Evolutionary conservation across 2,797 vertebrate genomes (phyloP), one percentile per base, ranked within the genome.

Genomic region (Megalops cyprinoides): DNA sequence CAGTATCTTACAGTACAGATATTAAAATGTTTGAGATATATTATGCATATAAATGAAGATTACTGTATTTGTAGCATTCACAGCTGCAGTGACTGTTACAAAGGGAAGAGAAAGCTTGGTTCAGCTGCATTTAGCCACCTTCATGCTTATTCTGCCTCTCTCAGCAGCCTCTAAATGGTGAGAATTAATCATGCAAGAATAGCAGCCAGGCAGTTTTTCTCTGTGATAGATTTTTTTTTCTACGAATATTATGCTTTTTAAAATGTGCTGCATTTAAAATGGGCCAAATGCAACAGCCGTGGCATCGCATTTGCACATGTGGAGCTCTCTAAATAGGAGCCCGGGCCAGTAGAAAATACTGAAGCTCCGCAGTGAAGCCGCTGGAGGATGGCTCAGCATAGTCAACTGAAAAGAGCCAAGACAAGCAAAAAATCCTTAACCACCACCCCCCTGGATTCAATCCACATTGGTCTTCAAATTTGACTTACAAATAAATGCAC

Each of bases 91-190:
- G 67, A 42, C 37, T 44, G 37, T 71, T 39, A 42, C 44, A 42
- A 71, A 71, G 39, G 39, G 67, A 44, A n/a, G 37, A 44, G 37
- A 71, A 42, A 71, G 67, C 67, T 71, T 71, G 39, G 67, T 71
- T n/a, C 37, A n/a, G 67, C 67, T 71, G 67, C 67, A 42, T 44
- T 71, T 71, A 71, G 67, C 67, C 34, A 42, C 23, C 67, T 20
- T 71, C 39, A 44, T 71, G 44, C 67, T 44, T 71, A 71, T 44
- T 71, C 67, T 18, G 67, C 25, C 67, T 71, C 62, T 39, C 67
- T 71, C 67, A 71, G 67, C 67, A 71, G 67, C 67, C 37, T 44
- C 67, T 71, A 71, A 71, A 71, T 71, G 67, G 37, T 71, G 37
- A 39, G 25, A 67, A 71, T 71, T 71, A 71, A 71, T 71, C 67